Evolutionary conservation across 2,888 invertebrate genomes (phyloP), one percentile per base, ranked within the genome.

Genomic region (Cataglyphis rosenhaueri): DNA sequence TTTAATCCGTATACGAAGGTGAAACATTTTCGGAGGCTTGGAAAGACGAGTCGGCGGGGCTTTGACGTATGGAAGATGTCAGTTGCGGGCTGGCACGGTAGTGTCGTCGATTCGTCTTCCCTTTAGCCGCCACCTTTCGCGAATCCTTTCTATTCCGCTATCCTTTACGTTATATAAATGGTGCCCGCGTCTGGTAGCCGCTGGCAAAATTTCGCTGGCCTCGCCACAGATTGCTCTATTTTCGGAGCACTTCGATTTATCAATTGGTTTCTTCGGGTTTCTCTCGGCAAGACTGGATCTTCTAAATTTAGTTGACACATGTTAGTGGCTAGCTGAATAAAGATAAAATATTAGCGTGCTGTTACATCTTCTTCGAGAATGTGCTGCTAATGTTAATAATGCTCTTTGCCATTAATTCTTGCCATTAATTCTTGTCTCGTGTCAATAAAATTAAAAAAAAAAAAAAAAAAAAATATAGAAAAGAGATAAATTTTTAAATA

Each of bases 101-200:
- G 91, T 93, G 93, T 93, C 92, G 92, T 93, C 94, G 90, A 94
- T 94, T 93, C 93, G 93, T 94, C 94, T 94, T 93, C 92, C 87
- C 89, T 91, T 79, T 90, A 88, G 86, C 88, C 86, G 85, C 84
- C 89, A 87, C 89, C 91, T 91, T 92, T 92, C 89, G 89, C 91
- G 89, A 90, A 93, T 92, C 92, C 92, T 91, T 91, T 91, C 91
- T 87, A 79, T 88, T 85, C 83, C 79, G 87, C 88, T 88, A 91
- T 90, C 88, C 91, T 89, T 87, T 85, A 79, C 84, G 88, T 85
- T 87, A 92, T 91, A 93, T 92, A 93, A 93, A 93, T 93, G 93
- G 86, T 89, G 87, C 86, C 81, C 86, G 76, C 84, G 82, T 87
- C 89, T 89, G 87, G 89, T 88, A 92, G 88, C 90, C 91, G 89